These are phyloP conservation scores for Bufotes viridis DNA, from an alignment of 2,797 vertebrate species.

Conservation along the genomic window DNA sequence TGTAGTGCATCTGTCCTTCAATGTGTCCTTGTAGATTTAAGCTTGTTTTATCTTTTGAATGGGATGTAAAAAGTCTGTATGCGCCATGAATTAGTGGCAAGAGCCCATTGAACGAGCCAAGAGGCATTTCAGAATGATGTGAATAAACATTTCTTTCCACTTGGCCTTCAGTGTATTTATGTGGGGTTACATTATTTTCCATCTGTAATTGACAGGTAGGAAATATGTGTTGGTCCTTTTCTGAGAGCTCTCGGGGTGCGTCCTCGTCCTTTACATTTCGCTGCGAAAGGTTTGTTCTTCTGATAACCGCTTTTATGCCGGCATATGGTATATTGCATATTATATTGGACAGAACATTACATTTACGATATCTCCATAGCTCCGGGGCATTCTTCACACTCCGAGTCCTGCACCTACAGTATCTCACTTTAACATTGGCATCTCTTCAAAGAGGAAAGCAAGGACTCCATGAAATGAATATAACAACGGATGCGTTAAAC, in stretches of 20 bases:
- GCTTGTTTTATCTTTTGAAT: neutral
- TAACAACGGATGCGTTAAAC: neutral
- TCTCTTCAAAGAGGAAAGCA: neutral
- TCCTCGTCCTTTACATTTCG: neutral
- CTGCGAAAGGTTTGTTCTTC: neutral
- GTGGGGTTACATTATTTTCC: neutral
- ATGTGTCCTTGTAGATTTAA: conserved; percentile 18
- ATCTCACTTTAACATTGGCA: neutral
- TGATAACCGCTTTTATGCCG: conserved; percentile 5
- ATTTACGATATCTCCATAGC: neutral
- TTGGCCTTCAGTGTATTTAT: neutral
- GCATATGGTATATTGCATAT: conserved; percentile 21
- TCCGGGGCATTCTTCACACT: conserved; percentile 1
- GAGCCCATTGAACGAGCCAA: neutral
- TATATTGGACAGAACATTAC: neutral
- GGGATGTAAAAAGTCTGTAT: neutral
- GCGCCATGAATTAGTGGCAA: too few species aligned
- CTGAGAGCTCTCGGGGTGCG: neutral
- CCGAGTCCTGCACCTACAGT: neutral
- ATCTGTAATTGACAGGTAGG: neutral
- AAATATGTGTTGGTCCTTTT: neutral
- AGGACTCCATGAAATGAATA: neutral
- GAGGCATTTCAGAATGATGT: neutral
- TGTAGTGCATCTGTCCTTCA: conserved; percentile 13
- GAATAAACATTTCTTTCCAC: neutral